Evolutionary conservation across 2,888 invertebrate species (phyloP).

Genomic region (Sesamia inferens): DNA sequence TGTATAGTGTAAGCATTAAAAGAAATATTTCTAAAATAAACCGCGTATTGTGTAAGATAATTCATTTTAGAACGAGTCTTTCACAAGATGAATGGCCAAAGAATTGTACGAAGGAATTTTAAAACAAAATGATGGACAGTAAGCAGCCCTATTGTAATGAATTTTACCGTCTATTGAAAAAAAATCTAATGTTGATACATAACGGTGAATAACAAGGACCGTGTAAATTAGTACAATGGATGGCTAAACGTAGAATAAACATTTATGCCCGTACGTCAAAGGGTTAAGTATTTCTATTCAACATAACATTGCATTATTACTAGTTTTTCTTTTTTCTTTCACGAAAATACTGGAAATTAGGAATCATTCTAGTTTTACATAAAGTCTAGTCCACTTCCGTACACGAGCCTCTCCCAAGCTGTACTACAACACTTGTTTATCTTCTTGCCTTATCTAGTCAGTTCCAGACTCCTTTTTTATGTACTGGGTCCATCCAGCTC

Average conservation of each 20-base stretch:
- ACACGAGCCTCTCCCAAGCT: background rate
- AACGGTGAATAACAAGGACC: conserved; percentile 8
- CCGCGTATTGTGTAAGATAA: too few species aligned
- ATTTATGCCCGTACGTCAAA: background rate
- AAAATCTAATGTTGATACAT: conserved; percentile 15
- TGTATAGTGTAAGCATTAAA: conserved; percentile 25
- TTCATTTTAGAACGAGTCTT: background rate
- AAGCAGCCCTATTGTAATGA: conserved; percentile 17
- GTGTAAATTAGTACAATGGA: conserved; percentile 28
- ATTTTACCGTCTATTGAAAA: conserved; percentile 27
- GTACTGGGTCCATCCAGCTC: background rate
- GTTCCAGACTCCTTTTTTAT: background rate
- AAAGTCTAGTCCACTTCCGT: too few species aligned
- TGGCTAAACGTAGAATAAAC: background rate
- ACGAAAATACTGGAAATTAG: background rate
- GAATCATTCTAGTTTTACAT: background rate
- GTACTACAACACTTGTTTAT: background rate
- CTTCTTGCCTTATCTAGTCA: too few species aligned
- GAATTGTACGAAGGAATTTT: conserved; percentile 1
- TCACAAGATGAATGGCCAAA: conserved; percentile 6
- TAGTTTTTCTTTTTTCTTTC: too few species aligned
- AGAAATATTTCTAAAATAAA: conserved; percentile 5
- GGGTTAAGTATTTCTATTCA: background rate
- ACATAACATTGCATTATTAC: background rate
- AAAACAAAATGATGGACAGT: conserved; percentile 13